Evolutionary conservation across 1,140 invertebrate genomes (phyloP), one percentile per base, ranked within the genome.

Genomic region (Popillia japonica): DNA sequence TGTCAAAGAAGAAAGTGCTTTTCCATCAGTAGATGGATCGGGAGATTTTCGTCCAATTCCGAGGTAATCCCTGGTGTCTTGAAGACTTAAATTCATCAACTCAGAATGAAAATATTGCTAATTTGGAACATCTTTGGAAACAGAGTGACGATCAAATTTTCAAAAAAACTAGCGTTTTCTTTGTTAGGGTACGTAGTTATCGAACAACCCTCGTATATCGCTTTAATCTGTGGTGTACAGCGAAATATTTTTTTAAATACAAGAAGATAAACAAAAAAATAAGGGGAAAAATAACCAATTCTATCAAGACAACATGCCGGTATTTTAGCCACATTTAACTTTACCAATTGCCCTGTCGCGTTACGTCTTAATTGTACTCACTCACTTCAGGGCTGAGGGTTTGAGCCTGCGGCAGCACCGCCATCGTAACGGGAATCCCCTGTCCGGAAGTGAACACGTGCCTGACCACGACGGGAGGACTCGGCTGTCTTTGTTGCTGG

Each of bases 391-490:
- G 83, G 80, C 82, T 85, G 40, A 86, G 77, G 11, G 85, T 81
- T 14, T 85, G 83, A 77, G 85, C 83, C 82, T 85, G 85, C 0
- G 90, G 89, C 81, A 91, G 83, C 17, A 92, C 89, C 20, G 90
- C 88, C 85, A 90, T 89, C 2, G 87, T 90, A 14, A 90, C 89
- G 3, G 89, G 89, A 77, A 90, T 90, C 10, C 89, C 89, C 79
- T 89, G 88, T 17, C 87, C 86, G 2, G 88, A 88, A 20, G 88
- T 87, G 80, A 91, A 90, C 9, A 92, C 87, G 79, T 92, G 91
- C 34, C 90, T 85, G 4, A 92, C 87, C 9, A 92, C 87, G 22
- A 92, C 87, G 0, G 89, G 88, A 10, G 86, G 86, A 79, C 85
- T 86, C 0, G 85, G 83, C 79, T 87, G 84, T 23, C 85, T 81